Conservation (phyloP, 2,113 vertebrate species). For the Pan troglodytes region DNA sequence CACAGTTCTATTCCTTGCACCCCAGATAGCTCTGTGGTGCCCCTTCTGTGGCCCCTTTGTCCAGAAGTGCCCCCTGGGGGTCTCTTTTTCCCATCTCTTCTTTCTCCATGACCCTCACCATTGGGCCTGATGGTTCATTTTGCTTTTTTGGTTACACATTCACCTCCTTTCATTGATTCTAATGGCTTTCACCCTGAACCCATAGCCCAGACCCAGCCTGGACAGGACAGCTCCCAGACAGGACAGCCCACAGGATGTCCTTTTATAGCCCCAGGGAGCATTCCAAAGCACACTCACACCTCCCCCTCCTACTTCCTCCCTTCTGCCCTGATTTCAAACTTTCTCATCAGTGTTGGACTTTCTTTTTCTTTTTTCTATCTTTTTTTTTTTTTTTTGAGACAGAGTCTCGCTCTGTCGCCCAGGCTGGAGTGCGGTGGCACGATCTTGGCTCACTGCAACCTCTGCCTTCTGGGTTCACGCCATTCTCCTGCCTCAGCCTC, state of each 20-base stretch:
- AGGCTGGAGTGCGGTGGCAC: too few relatives aligned
- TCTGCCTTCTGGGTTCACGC: too few relatives aligned
- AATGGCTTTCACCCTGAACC: neutral
- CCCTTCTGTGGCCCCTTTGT: neutral
- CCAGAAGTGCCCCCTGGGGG: too few relatives aligned
- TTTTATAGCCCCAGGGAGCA: neutral
- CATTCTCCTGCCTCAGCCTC: too few relatives aligned
- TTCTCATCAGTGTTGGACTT: neutral
- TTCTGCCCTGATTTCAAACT: neutral
- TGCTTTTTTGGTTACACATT: neutral
- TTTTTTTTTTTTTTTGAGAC: too few relatives aligned
- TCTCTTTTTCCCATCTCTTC: neutral
- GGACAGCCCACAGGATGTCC: neutral
- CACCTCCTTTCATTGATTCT: neutral
- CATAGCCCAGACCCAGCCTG: neutral
- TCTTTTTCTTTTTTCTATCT: too few relatives aligned
- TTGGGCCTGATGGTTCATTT: neutral
- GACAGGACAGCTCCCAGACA: rapidly evolving
- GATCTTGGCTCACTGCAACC: too few relatives aligned
- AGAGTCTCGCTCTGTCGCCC: too few relatives aligned
- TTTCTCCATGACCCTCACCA: rapidly evolving
- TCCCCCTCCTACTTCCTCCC: neutral
- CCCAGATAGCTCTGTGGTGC: neutral
- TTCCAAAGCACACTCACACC: neutral
- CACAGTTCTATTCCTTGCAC: rapidly evolving